Conservation (phyloP, 1,140 invertebrate species). For the Neoseiulus cucumeris region DNA sequence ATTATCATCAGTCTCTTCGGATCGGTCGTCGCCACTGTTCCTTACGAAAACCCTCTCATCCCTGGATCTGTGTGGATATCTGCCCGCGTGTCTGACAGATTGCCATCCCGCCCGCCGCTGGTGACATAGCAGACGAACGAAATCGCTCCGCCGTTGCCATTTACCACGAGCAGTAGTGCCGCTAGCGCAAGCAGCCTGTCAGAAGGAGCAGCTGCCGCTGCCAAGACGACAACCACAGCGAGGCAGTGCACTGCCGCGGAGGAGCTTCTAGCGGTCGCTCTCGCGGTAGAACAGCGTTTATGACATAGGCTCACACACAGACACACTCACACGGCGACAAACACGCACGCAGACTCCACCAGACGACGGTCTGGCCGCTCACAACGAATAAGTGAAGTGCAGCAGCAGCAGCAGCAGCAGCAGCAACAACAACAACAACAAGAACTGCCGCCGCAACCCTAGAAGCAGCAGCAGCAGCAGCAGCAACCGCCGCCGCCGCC, state of each 20-base stretch:
- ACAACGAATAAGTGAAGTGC: not conserved
- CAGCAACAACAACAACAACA: not conserved
- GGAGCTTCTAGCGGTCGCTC: not conserved
- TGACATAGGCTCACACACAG: not conserved
- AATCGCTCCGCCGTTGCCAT: not conserved
- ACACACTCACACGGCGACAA: not conserved
- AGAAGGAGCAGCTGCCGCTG: not conserved
- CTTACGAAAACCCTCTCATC: too few species aligned
- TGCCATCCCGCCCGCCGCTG: not conserved
- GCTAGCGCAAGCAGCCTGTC: not conserved
- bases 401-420: not conserved
- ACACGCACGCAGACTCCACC: not conserved
- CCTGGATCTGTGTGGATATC: too few species aligned
- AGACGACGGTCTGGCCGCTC: not conserved
- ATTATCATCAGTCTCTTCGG: too few species aligned
- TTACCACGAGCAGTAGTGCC: not conserved
- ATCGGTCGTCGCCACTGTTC: too few species aligned
- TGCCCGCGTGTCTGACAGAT: too few species aligned
- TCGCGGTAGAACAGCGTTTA: not conserved
- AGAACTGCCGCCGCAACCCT: not conserved
- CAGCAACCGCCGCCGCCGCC: too few species aligned
- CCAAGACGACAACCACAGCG: not conserved
- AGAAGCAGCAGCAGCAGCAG: too few species aligned
- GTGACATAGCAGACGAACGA: not conserved
- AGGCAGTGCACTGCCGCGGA: not conserved